Base-by-base conservation (phyloP, 1,140 invertebrate species). In the Tenebrio molitor region DNA sequence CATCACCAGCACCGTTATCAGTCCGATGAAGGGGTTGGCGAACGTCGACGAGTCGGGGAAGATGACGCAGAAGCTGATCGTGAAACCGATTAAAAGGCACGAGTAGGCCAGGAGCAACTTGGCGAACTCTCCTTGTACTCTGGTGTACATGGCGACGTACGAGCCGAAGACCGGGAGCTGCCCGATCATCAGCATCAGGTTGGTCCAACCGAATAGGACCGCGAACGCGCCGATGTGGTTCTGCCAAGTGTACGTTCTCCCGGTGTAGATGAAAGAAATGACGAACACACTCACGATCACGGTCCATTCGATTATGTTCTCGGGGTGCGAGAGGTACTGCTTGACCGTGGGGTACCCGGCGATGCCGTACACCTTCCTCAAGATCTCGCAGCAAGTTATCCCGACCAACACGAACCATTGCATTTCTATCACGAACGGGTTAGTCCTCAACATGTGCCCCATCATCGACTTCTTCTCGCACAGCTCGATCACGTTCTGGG, bases 111-210 rank as follows among this genome's bases (percentile, higher is more conserved):
- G 85, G 14, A 95, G 85, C 6, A 95, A 85, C 80, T 95, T 95
- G 17, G 91, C 91, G 65, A 95, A 94, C 85, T 95, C 93, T 21
- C 90, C 92, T 78, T 94, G 92, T 0, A 94, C 92, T 80, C 91
- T 90, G 0, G 92, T 93, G 73, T 93, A 95, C 93, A 94, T 95
- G 0, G 93, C 93, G 7, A 95, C 92, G 80, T 95, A 95, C 0
- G 93, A 91, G 19, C 93, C 93, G 81, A 95, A 94, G 65, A 93
- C 87, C 1, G 93, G 93, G 17, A 95, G 83, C 76, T 95, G 92
- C 1, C 93, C 93, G 46, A 95, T 91, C 91, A 95, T 93, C 74
- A 93, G 85, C 92, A 95, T 94, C 1, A 95, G 83, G 84, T 95
- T 93, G 1, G 91, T 92, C 94, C 94, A 95, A 8, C 91, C 92